Conservation (phyloP, 2,797 vertebrate species). For the Leuciscus waleckii region DNA sequence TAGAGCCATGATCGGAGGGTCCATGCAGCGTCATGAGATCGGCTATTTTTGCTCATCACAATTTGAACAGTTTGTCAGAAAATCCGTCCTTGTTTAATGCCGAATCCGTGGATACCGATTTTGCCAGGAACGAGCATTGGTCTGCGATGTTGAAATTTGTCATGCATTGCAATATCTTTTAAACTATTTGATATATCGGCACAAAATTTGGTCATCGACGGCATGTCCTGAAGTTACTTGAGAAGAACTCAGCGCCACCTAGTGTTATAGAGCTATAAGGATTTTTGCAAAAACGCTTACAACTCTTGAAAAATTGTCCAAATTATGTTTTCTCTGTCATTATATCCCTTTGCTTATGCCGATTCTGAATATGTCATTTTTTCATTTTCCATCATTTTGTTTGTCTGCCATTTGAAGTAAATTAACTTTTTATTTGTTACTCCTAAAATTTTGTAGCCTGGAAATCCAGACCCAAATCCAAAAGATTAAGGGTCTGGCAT, state of each 20-base stretch:
- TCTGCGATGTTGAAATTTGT: neutral
- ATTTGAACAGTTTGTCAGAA: neutral
- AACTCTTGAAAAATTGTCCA: neutral
- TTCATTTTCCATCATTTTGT: neutral
- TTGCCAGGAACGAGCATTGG: neutral
- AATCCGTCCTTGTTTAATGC: neutral
- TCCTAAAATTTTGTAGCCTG: neutral
- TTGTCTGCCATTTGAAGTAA: neutral
- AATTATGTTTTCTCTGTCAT: neutral
- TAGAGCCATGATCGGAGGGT: neutral
- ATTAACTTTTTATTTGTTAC: rapidly evolving
- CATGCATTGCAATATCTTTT: neutral
- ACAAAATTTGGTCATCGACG: neutral
- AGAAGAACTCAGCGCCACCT: neutral
- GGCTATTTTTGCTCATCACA: neutral
- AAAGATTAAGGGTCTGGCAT: too few species aligned
- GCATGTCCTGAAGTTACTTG: neutral
- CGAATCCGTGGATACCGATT: neutral
- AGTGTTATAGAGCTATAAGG: neutral
- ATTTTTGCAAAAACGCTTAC: neutral
- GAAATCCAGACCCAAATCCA: too few species aligned
- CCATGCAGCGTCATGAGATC: neutral
- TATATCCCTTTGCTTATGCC: neutral
- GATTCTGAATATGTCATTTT: neutral
- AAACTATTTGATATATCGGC: neutral